Evolutionary conservation across 1,140 invertebrate genomes (phyloP).

Genomic region (Nasonia longicornis): DNA sequence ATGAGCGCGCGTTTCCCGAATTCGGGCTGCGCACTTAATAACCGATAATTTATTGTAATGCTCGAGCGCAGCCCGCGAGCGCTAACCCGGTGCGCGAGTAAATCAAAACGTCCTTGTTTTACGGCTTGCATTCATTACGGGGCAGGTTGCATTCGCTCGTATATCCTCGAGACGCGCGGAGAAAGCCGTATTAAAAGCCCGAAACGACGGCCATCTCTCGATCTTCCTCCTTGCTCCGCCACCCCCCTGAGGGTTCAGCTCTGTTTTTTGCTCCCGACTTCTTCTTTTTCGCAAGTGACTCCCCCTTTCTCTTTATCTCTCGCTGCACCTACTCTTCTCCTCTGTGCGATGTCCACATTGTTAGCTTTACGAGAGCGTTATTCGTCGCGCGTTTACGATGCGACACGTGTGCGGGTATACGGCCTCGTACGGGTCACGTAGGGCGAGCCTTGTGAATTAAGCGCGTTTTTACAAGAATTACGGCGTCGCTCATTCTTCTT

Average conservation of each 20-base stretch:
- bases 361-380: slow-evolving; percentile 25
- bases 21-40: slow-evolving; percentile 56
- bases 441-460: slow-evolving; percentile 28
- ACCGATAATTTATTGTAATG: slow-evolving; percentile 65
- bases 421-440: slow-evolving; percentile 8
- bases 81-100: slow-evolving; percentile 59
- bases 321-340: neutral
- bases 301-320: slow-evolving; percentile 19
- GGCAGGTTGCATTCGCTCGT: slow-evolving; percentile 61
- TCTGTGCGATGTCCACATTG: slow-evolving; percentile 15
- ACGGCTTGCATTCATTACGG: slow-evolving; percentile 65
- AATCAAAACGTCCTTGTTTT: slow-evolving; percentile 66
- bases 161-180: slow-evolving; percentile 55
- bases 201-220: slow-evolving; percentile 26
- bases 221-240: slow-evolving; percentile 35
- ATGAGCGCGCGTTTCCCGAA: neutral
- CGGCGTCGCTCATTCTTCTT: neutral
- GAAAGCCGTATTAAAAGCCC: slow-evolving; percentile 32
- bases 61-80: slow-evolving; percentile 47
- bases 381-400: slow-evolving; percentile 3
- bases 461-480: neutral
- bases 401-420: neutral
- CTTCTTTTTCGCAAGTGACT: slow-evolving; percentile 39
- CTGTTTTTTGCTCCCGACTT: slow-evolving; percentile 40
- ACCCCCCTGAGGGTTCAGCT: slow-evolving; percentile 7